Evolutionary conservation across 2,888 invertebrate species (phyloP).

Genomic region (Polymixis lichenea): DNA sequence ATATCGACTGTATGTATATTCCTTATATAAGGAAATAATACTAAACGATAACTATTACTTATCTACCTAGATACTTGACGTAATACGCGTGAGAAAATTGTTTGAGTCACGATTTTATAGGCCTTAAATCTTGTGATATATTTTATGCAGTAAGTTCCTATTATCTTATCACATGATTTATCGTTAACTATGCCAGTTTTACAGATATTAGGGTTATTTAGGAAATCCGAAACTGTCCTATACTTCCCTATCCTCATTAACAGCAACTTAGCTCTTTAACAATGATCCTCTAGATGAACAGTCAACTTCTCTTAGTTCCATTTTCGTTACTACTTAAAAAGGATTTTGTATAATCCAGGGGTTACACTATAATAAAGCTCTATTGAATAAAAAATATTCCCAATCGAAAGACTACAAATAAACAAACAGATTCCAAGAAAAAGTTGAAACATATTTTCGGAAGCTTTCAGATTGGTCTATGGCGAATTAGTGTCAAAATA

Average conservation of each 20-base stretch:
- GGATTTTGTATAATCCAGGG: not conserved
- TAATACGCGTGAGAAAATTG: conserved; percentile 59
- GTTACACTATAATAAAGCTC: not conserved
- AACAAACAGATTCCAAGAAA: not conserved
- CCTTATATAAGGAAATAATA: conserved; percentile 62
- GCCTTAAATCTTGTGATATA: conserved; percentile 39
- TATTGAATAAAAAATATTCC: too few relatives aligned
- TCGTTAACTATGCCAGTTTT: not conserved
- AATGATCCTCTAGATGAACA: not conserved
- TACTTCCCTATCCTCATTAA: not conserved
- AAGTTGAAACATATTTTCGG: not conserved
- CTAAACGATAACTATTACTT: conserved; percentile 56
- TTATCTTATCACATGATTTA: not conserved
- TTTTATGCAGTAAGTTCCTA: conserved; percentile 16
- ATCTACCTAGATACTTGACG: conserved; percentile 46
- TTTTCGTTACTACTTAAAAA: not conserved
- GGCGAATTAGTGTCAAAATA: not conserved
- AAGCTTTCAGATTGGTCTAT: not conserved
- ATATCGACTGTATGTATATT: conserved; percentile 53
- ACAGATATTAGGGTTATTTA: not conserved
- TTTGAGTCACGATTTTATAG: conserved; percentile 31
- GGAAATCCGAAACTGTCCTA: not conserved
- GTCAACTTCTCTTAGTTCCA: not conserved
- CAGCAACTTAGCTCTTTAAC: not conserved
- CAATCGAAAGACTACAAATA: not conserved